Base-by-base conservation (phyloP, 1,140 invertebrate genomes). In the Anastrepha ludens region DNA sequence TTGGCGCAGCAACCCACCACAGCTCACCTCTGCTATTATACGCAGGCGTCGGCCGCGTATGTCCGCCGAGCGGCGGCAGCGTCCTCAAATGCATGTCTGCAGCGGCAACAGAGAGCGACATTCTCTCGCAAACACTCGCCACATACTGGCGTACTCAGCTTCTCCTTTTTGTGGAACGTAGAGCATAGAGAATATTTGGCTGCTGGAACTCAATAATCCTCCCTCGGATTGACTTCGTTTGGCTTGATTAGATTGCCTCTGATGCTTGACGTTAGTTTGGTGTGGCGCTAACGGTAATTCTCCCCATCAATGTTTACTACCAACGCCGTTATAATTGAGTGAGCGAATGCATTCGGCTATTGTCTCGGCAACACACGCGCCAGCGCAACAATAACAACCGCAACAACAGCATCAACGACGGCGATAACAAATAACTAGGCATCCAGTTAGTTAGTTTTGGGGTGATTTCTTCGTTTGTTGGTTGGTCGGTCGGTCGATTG, bases 321-420 rank as follows among this genome's bases (percentile, higher is more conserved):
- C 74, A 81, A 81, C 74, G 74, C 74, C 74, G 74, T 81, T 81
- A 81, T 81, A 81, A 81, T 81, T 81, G 47, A 81, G 74, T 81
- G 47, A 81, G 47, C 74, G 74, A 81, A 81, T 81, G 74, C 44
- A 81, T 55, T 81, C 74, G 44, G 47, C 74, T 55, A 55, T 58
- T 81, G 74, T 81, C 74, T 81, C 74, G 74, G 47, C 47, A 55
- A n/a, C 74, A 81, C n/a, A 81, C 74, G 74, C 74, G 74, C 74
- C 47, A 8, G 13, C n/a, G 74, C 47, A 81, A 81, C 74, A 81
- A 81, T 17, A 81, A 55, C 47, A 64, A n/a, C 60, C 8, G 17
- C 5, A 64, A 5, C 60, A 64, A n/a, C 60, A n/a, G 9, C 8
- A 64, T 9, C 17, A 67, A 67, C 60, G 8, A 20, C n/a, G n/a